Conservation (phyloP, 2,113 vertebrate genomes). For the Corvus moneduloides region DNA sequence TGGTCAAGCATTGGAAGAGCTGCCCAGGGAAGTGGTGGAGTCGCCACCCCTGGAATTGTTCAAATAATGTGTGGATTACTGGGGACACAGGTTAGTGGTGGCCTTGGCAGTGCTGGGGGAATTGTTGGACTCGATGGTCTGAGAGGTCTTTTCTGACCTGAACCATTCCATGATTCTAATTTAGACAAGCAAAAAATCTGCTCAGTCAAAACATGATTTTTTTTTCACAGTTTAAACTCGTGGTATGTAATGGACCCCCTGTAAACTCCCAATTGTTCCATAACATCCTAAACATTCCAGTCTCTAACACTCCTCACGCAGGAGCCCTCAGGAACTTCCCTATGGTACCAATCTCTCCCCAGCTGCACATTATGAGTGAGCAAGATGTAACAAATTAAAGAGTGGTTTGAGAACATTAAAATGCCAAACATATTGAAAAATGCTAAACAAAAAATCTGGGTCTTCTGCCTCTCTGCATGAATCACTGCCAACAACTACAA, state of each 20-base stretch:
- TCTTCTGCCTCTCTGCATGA: conserved; percentile 35
- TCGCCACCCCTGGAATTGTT: fast-evolving
- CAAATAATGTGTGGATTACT: neutral
- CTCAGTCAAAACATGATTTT: neutral
- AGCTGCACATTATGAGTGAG: conserved; percentile 22
- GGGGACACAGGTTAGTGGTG: fast-evolving
- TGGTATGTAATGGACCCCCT: neutral
- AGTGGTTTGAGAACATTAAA: conserved; percentile 43
- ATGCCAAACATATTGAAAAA: conserved; percentile 53
- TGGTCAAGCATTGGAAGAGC: neutral
- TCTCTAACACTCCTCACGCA: neutral
- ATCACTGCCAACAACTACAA: conserved; percentile 49
- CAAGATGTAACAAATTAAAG: conserved; percentile 39
- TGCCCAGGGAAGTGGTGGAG: neutral
- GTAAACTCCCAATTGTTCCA: neutral
- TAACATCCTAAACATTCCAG: neutral
- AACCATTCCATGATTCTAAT: neutral
- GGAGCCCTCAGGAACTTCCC: neutral
- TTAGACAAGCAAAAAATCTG: neutral
- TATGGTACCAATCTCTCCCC: neutral
- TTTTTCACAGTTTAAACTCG: neutral
- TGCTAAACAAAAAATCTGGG: conserved; percentile 44
- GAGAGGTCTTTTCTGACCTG: neutral
- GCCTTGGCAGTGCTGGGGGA: neutral
- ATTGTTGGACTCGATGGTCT: neutral